Percentiles rank a stretch among this genome's conserved stretches.
These are phyloP conservation scores for Cyclophora albipunctata DNA, from an alignment of 2,888 invertebrate genomes.

Conservation along the genomic window DNA sequence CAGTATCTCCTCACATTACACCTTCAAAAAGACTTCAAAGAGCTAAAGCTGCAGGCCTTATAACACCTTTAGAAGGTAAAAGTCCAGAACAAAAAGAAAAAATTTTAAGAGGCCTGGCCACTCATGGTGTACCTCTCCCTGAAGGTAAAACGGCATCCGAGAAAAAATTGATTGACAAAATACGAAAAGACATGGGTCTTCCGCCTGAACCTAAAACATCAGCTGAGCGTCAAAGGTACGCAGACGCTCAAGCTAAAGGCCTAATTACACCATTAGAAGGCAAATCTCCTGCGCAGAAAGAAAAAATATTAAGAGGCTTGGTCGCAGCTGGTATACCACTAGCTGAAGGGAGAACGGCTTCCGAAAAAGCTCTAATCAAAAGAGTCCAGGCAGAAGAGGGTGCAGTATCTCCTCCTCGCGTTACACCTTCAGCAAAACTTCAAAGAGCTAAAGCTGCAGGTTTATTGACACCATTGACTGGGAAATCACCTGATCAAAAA, in stretches of 20 bases:
- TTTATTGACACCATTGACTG: conserved; percentile 20
- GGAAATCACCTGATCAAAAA: conserved; percentile 21
- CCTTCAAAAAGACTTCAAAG: conserved; percentile 20
- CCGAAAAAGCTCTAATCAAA: conserved; percentile 27
- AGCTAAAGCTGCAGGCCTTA: conserved; percentile 22
- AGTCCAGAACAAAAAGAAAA: conserved; percentile 25
- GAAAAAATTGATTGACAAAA: conserved; percentile 17
- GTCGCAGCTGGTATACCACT: conserved; percentile 23
- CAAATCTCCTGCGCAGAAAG: conserved; percentile 17
- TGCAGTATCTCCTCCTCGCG: background rate
- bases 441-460: conserved; percentile 24
- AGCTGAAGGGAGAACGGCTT: conserved; percentile 29
- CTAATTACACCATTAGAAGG: conserved; percentile 15
- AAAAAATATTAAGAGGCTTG: conserved; percentile 19
- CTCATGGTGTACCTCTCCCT: conserved; percentile 17
- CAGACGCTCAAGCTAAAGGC: conserved; percentile 16
- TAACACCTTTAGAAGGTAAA: conserved; percentile 26
- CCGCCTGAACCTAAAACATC: conserved; percentile 20
- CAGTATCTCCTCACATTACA: conserved; percentile 1
- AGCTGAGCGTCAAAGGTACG: conserved; percentile 22
- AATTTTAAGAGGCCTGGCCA: conserved; percentile 21
- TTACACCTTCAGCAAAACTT: conserved; percentile 15
- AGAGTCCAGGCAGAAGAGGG: conserved; percentile 16
- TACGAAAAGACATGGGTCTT: conserved; percentile 19
- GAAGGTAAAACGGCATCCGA: conserved; percentile 24